Evolutionary conservation across 2,888 invertebrate species (phyloP), one percentile per base, ranked within the genome.

Genomic region (Julus scandinavius): DNA sequence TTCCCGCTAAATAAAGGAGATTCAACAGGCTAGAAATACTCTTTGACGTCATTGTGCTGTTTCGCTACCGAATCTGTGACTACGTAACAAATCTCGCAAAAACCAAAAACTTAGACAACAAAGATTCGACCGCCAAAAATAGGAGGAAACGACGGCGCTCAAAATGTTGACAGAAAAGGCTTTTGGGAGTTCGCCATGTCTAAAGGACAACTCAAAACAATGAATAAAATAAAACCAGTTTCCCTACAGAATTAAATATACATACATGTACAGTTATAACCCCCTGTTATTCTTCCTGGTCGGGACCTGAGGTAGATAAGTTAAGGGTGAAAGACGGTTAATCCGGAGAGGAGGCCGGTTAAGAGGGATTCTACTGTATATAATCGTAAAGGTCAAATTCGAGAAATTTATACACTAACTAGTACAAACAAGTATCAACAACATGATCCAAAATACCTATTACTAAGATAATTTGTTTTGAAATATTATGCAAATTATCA

Each of bases 121-220:
- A 72, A 72, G 72, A 72, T 29, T 72, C 29, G 72, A 72, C 29
- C 72, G 20, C 72, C 72, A 72, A 72, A 72, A 72, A 72, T 72
- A 72, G 29, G 29, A 6, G 5, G 5, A 72, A 29, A 17, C 5
- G 72, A 72, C 1, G 72, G 29, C 54, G 11, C 54, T 54, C 13
- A 54, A 54, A 54, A 54, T 54, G 54, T 54, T 54, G 54, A 63
- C 63, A 63, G 63, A 72, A 72, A 72, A 72, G n/a, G n/a, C 72
- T 72, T 17, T 63, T 17, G n/a, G 63, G n/a, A 63, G n/a, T 63
- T 63, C 17, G 63, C 54, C 54, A 54, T 54, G 54, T 15, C 54
- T 54, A 15, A 54, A 54, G 15, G 54, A 15, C 54, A 54, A 63
- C 41, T 63, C n/a, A 17, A 63, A 63, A 63, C 63, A 63, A n/a